Evolutionary conservation across 2,888 invertebrate genomes (phyloP), one percentile per base, ranked within the genome.

Genomic region (Lochmaea capreae): DNA sequence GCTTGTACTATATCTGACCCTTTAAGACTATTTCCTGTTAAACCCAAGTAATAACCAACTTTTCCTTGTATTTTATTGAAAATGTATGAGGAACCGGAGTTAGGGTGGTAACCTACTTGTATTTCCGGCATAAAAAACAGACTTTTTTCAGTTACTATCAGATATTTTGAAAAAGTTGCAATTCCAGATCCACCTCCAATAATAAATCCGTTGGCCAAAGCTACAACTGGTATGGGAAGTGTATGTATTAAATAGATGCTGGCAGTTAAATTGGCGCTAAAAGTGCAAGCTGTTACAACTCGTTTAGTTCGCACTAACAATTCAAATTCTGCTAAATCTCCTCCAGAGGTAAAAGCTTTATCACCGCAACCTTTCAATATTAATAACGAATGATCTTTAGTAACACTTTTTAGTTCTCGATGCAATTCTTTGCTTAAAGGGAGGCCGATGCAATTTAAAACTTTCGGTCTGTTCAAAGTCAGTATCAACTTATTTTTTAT

Each of bases 111-210:
- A 11, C 98, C 99, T 81, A 99, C 97, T 12, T 94, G 95, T 0
- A 98, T 98, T 89, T 99, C 99, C 0, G 99, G 99, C 99, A 99
- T 99, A 0, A 99, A 98, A 85, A 98, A 95, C 43, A 97, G 81
- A 0, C 98, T 97, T 80, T 92, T 93, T 85, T 99, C 99, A 0
- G 98, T 98, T 0, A 97, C 98, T 43, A 99, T 92, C 76, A 98
- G 90, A 85, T 96, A 99, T 81, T 91, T 90, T 0, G 98, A 97
- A 87, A 98, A 98, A 0, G 99, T 95, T 0, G 98, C 98, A 42
- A 99, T 81, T 0, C 99, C 99, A 63, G 97, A 93, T 46, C 99
- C 99, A 70, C 98, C 98, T 52, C 99, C 99, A 98, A 99, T 98
- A 0, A 96, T 96, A 74, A 99, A 96, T 1, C 98, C 98, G 89